These are phyloP conservation scores for Ptilonorhynchus violaceus DNA, from an alignment of 2,113 vertebrate species.

Conservation along the genomic window DNA sequence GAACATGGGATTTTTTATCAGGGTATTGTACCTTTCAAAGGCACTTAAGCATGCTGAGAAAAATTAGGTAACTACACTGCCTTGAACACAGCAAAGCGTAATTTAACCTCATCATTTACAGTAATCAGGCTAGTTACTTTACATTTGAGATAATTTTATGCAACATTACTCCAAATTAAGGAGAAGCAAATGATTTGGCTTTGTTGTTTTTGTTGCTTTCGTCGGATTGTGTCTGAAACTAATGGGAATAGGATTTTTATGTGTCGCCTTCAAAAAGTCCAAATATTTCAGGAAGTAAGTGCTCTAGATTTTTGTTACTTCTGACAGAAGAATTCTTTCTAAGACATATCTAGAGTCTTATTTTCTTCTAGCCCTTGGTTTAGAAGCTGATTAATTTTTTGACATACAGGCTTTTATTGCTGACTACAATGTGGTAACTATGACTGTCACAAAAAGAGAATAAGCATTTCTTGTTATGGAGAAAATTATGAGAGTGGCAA, in stretches of 20 bases:
- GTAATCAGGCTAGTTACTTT: background rate
- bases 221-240: background rate
- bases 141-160: background rate
- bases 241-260: background rate
- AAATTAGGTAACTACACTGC: background rate
- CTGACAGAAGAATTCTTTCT: background rate
- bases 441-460: background rate
- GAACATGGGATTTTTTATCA: background rate
- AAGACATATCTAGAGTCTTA: background rate
- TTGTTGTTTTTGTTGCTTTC: background rate
- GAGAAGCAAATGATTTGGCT: background rate
- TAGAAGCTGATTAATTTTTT: background rate
- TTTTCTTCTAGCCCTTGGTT: background rate
- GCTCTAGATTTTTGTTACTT: background rate
- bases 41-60: background rate
- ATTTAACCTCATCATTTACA: background rate
- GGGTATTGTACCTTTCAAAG: background rate
- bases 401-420: background rate
- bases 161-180: background rate
- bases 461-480: background rate
- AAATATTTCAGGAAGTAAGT: background rate
- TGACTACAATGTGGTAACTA: background rate
- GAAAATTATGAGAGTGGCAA: background rate
- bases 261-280: background rate
- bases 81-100: background rate